phyloP scores from a whole-genome alignment of 1,140 invertebrate species.

The Nylanderia fulva region DNA sequence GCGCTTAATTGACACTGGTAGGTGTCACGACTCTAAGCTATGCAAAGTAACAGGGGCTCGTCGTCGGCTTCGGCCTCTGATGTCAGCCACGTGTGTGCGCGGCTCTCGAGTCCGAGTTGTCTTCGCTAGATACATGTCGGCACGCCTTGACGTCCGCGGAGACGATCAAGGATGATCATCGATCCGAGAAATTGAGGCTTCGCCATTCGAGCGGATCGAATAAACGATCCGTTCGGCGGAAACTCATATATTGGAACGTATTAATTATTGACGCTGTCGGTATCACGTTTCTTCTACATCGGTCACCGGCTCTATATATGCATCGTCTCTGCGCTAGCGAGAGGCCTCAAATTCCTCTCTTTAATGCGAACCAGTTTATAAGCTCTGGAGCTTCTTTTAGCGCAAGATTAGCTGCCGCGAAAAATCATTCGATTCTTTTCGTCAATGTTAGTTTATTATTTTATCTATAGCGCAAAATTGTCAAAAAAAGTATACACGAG shows the following conservation, averaged over 20 bases:
- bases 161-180: conserved; percentile 56
- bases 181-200: conserved; percentile 54
- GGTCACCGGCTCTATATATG: conserved; percentile 59
- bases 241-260: conserved; percentile 59
- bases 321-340: conserved; percentile 40
- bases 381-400: background rate
- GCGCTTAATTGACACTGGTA: conserved; percentile 76
- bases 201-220: conserved; percentile 37
- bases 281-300: conserved; percentile 55
- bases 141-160: conserved; percentile 38
- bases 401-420: background rate
- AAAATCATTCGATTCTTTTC: conserved; percentile 7
- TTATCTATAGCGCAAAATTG: background rate
- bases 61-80: conserved; percentile 56
- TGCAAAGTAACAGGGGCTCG: conserved; percentile 74
- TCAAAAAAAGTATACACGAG: no score
- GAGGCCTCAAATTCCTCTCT: conserved; percentile 24
- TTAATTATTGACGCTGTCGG: conserved; percentile 55
- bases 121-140: conserved; percentile 26
- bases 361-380: conserved; percentile 34
- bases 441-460: conserved; percentile 1
- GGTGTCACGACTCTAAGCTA: conserved; percentile 81
- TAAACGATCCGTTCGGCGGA: conserved; percentile 58
- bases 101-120: conserved; percentile 20
- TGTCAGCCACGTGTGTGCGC: conserved; percentile 49